phyloP scores from a whole-genome alignment of 2,113 vertebrate genomes.

The Colius striatus region DNA sequence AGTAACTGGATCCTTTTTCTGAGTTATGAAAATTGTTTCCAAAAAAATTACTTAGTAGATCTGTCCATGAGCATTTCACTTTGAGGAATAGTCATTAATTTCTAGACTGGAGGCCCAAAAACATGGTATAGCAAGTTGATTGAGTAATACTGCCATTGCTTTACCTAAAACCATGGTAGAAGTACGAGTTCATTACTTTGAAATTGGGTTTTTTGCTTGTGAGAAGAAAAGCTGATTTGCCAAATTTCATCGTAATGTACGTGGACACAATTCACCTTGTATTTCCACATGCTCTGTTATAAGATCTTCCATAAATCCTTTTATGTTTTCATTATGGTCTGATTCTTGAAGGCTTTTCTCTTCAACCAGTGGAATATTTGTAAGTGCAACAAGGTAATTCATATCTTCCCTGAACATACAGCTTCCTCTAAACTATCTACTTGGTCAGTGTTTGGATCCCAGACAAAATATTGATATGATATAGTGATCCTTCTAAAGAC shows the following conservation, averaged over 20 bases:
- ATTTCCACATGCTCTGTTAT: background rate
- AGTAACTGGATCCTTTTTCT: slow-evolving; percentile 23
- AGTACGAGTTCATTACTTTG: background rate
- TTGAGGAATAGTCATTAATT: slow-evolving; percentile 24
- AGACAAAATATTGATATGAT: background rate
- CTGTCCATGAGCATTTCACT: slow-evolving; percentile 40
- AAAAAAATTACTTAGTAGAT: slow-evolving; percentile 6
- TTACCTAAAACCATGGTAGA: background rate
- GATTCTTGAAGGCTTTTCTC: background rate
- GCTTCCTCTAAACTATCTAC: background rate
- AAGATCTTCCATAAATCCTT: background rate
- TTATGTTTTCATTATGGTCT: background rate
- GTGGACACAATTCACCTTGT: background rate
- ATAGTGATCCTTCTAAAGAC: background rate
- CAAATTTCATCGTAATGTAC: background rate
- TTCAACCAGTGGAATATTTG: background rate
- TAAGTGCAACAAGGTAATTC: background rate
- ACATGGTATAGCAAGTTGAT: background rate
- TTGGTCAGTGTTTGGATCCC: background rate
- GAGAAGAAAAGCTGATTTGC: background rate
- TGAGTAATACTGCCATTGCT: background rate
- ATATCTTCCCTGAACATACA: background rate
- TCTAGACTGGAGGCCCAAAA: slow-evolving; percentile 20
- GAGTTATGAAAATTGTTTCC: slow-evolving; percentile 58
- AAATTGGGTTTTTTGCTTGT: background rate